Base-by-base conservation (phyloP, 2,888 invertebrate species). In the Microctonus aethiopoides region DNA sequence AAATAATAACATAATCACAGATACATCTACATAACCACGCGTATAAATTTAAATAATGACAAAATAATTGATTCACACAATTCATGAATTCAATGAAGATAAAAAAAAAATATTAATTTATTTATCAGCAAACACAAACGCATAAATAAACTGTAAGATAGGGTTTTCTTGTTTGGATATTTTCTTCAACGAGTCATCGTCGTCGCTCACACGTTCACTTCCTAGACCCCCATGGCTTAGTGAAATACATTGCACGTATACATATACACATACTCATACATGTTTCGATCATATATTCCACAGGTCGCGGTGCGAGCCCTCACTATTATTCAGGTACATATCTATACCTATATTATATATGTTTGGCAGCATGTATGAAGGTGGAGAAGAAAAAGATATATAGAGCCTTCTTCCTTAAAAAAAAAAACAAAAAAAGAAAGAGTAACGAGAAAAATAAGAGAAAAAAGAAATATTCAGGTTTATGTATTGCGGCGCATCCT, bases 241-340 rank as follows among this genome's bases (percentile, higher is more conserved):
- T 78, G 77, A 80, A 82, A 80, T 79, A 80, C 80, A 77, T 78
- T 76, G 67, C 77, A 74, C 76, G 72, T 71, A n/a, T n/a, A n/a
- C n/a, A n/a, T n/a, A n/a, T 10, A 36, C 6, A 32, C 39, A 39
- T 39, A 39, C 39, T n/a, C 77, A 5, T 52, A 22, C 36, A 54
- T 54, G 36, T 46, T 57, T 66, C 54, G 39, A n/a, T n/a, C n/a
- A n/a, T n/a, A 56, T 41, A 46, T 39, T 22, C 10, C 16, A 13
- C 36, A 52, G 54, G 24, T 65, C 64, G 36, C 4, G 54, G 52
- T 39, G 39, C 24, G 41, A 46, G 22, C 62, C 62, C 32, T 34
- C 32, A 26, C n/a, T 9, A 51, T 52, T 26, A 54, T 26, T 11
- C 36, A 34, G n/a, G n/a, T 36, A 11, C 36, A 20, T 60, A 60